Conservation (phyloP, 1,140 invertebrate species). For the Watersipora subatra region DNA sequence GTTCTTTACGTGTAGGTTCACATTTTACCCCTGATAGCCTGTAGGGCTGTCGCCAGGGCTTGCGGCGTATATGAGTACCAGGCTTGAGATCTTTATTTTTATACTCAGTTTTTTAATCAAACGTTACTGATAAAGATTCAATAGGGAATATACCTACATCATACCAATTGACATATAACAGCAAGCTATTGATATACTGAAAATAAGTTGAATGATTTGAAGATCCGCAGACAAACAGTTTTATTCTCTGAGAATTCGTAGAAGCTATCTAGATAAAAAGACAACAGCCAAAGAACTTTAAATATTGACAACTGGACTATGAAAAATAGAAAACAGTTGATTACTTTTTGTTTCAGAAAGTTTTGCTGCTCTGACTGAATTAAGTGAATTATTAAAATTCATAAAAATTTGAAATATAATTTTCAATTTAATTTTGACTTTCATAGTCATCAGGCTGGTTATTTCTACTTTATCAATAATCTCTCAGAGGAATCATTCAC, state of each 20-base stretch:
- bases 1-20: no score
- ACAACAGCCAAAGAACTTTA: neutral
- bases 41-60: no score
- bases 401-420: neutral
- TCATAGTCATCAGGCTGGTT: neutral
- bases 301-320: neutral
- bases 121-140: neutral
- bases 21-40: no score
- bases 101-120: no score
- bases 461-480: no score
- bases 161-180: neutral
- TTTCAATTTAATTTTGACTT: neutral
- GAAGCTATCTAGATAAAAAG: neutral
- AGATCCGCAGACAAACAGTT: neutral
- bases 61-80: no score
- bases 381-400: neutral
- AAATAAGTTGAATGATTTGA: neutral
- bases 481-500: no score
- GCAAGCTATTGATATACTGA: neutral
- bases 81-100: no score
- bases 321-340: no score
- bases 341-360: neutral
- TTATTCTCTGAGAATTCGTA: neutral
- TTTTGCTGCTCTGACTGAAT: neutral
- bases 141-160: neutral